phyloP scores from a whole-genome alignment of 2,888 invertebrate species.

The Pardosa pseudoannulata region DNA sequence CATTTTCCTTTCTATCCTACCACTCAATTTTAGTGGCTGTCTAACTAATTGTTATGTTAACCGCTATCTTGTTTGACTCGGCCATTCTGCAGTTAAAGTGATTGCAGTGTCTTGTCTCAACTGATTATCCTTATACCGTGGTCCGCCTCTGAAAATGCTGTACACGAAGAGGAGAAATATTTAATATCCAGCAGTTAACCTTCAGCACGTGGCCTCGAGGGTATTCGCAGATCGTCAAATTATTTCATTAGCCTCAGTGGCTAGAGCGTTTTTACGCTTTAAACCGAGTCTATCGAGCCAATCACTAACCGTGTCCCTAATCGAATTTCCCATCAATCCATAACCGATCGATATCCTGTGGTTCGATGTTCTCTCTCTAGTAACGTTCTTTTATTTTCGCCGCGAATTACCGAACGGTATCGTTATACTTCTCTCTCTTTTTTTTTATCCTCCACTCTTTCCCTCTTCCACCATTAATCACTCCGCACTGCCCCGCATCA shows the following conservation, averaged over 20 bases:
- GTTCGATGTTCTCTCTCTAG: not conserved
- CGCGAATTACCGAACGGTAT: slow-evolving; percentile 5
- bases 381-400: not conserved
- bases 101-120: too few relatives aligned
- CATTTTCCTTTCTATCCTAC: too few relatives aligned
- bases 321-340: slow-evolving; percentile 6
- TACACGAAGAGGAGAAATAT: too few relatives aligned
- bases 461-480: slow-evolving; percentile 51
- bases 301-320: not conserved
- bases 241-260: not conserved
- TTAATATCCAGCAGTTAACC: too few relatives aligned
- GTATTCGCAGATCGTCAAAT: not conserved
- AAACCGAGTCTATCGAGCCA: not conserved
- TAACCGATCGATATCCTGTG: not conserved
- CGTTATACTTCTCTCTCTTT: not conserved
- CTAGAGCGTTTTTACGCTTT: not conserved
- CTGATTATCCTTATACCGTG: too few relatives aligned
- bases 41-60: too few relatives aligned
- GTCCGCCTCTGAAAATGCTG: slow-evolving; percentile 18
- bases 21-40: too few relatives aligned
- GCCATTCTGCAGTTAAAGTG: too few relatives aligned
- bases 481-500: slow-evolving; percentile 5
- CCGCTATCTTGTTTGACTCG: too few relatives aligned
- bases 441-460: too few relatives aligned
- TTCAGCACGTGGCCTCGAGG: too few relatives aligned